Evolutionary conservation across 2,888 invertebrate species (phyloP).

Genomic region (Criorhina ranunculi): DNA sequence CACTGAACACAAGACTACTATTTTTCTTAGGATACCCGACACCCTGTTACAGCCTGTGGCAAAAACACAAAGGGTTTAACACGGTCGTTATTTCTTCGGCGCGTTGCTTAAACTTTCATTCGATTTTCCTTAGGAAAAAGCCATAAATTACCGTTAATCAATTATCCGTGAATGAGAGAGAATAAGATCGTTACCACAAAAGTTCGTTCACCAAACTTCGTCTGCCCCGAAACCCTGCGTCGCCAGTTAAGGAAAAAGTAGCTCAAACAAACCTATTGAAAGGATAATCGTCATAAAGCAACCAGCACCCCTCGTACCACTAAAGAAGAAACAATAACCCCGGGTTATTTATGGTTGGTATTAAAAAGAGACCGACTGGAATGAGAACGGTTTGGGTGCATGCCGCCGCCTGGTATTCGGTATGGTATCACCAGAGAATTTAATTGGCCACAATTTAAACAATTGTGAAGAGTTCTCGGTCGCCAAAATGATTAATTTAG

Average conservation of each 20-base stretch:
- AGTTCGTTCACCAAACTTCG: conserved; percentile 45
- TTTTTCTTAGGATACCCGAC: not conserved
- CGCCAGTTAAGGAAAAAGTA: not conserved
- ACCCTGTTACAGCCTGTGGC: not conserved
- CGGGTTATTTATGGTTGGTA: conserved; percentile 67
- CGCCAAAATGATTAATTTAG: conserved; percentile 65
- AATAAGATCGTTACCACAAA: conserved; percentile 61
- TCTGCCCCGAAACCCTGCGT: not conserved
- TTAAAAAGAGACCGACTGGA: conserved; percentile 29
- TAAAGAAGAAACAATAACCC: conserved; percentile 67
- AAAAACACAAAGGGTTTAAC: conserved; percentile 43
- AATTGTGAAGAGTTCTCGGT: conserved; percentile 40
- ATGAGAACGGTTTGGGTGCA: conserved; percentile 20
- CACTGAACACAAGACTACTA: not conserved
- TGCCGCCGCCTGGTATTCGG: conserved; percentile 16
- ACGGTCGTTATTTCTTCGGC: conserved; percentile 35
- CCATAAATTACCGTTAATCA: conserved; percentile 74
- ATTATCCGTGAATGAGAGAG: conserved; percentile 71
- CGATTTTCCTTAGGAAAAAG: conserved; percentile 47
- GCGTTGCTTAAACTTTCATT: conserved; percentile 62
- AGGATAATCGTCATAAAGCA: conserved; percentile 74
- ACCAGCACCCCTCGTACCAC: conserved; percentile 33
- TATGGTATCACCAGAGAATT: conserved; percentile 46
- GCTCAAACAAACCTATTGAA: conserved; percentile 64
- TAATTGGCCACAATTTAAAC: conserved; percentile 66